These are phyloP conservation scores for Xylota sylvarum DNA, from an alignment of 2,888 invertebrate genomes.

Conservation along the genomic window DNA sequence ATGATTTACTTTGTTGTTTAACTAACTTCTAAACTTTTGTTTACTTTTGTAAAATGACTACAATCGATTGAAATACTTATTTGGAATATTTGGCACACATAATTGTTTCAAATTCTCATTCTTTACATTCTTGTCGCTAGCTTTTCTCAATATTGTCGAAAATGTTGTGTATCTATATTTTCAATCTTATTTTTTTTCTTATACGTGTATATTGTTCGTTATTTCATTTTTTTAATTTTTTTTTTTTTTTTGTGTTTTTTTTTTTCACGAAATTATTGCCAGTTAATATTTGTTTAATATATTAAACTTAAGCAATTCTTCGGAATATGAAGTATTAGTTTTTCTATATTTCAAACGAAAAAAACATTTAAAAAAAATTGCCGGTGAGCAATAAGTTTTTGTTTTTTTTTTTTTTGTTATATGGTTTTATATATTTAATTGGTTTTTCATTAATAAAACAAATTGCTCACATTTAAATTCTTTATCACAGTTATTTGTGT, in stretches of 20 bases:
- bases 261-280: slow-evolving; percentile 13
- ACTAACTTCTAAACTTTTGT: slow-evolving; percentile 27
- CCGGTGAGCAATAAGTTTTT: slow-evolving; percentile 68
- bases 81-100: slow-evolving; percentile 73
- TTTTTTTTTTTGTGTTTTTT: slow-evolving; percentile 8
- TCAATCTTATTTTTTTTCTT: slow-evolving; percentile 12
- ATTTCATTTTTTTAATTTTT: not conserved
- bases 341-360: not conserved
- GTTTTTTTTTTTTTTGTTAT: not conserved
- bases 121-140: slow-evolving; percentile 29
- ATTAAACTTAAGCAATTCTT: slow-evolving; percentile 15
- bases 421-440: slow-evolving; percentile 32
- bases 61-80: slow-evolving; percentile 56
- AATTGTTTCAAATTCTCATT: slow-evolving; percentile 54
- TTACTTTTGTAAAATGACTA: slow-evolving; percentile 28
- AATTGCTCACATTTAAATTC: slow-evolving; percentile 63
- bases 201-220: not conserved
- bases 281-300: slow-evolving; percentile 14
- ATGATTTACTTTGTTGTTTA: slow-evolving; percentile 19
- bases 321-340: not conserved
- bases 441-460: slow-evolving; percentile 35
- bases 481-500: slow-evolving; percentile 62
- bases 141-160: slow-evolving; percentile 51
- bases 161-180: slow-evolving; percentile 32
- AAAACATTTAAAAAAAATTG: slow-evolving; percentile 37